Base-by-base conservation (phyloP, 2,113 vertebrate genomes). In the Osmerus mordax region DNA sequence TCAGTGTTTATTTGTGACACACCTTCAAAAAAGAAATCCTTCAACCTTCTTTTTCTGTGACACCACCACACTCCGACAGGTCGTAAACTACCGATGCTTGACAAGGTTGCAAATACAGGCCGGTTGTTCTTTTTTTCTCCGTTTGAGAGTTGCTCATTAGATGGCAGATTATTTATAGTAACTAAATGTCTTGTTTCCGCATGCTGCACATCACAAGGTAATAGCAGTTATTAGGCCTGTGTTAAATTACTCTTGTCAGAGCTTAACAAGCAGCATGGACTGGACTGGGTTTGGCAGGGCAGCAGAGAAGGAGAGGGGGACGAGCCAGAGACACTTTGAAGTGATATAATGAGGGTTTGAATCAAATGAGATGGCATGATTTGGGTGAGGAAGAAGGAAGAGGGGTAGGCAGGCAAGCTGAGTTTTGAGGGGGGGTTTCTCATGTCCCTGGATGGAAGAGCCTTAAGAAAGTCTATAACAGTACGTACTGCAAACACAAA, bases 231-330 rank as follows among this genome's bases (percentile, higher is more conserved):
- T 89, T 83, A 79, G 81, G 32, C 47, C 65, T 82, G 70, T 80
- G 80, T 76, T 85, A 80, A 84, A 85, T 86, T 69, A 73, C 61
- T 81, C 69, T 82, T 86, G 86, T 83, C 82, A 81, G 67, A 76
- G 77, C 64, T 51, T 67, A 77, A 88, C 79, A 79, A 81, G 67
- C 70, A 72, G 83, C 80, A 74, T 68, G 55, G 54, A 64, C 73
- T 86, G 66, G 70, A 65, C 60, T 81, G 70, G 74, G 71, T 77
- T 81, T 79, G 51, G 77, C 79, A 73, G 77, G 16, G 77, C 79
- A 73, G 77, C 14, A 74, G 78, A 11, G 58, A 21, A 3, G 21
- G 21, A 60, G 21, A 76, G 68, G 70, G 71, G 73, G 72, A 75
- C 73, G 19, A 71, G 72, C 63, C n/a, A 78, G 75, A 80, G 77